Conservation (phyloP, 37 sponge, comb jelly and placozoan species). For the Lycopodina hypogea region DNA sequence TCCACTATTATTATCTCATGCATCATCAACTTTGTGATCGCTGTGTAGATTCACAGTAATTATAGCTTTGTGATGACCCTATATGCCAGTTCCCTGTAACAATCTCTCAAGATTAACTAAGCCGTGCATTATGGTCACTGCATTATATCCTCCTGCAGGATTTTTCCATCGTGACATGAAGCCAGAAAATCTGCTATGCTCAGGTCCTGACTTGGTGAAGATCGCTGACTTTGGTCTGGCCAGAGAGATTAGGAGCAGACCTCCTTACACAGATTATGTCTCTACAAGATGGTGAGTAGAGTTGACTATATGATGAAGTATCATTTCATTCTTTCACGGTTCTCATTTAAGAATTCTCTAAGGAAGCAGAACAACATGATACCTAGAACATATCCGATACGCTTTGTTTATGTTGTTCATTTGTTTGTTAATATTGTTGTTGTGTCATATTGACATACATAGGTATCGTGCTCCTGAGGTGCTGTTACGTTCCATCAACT, state of each 20-base stretch:
- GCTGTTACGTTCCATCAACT: slow-evolving; percentile 79
- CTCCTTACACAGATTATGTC: slow-evolving; percentile 97
- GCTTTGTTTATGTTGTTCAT: neutral
- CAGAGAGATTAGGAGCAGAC: slow-evolving; percentile 90
- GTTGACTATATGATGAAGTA: neutral
- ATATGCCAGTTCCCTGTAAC: too few species aligned
- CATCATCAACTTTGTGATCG: too few species aligned
- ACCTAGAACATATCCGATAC: neutral
- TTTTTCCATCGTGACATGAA: slow-evolving; percentile 97
- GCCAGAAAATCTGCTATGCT: slow-evolving; percentile 96
- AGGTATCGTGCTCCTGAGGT: slow-evolving; percentile 98
- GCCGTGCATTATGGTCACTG: too few species aligned
- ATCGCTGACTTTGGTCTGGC: slow-evolving; percentile 99
- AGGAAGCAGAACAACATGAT: neutral
- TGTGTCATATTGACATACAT: too few species aligned
- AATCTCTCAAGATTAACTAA: too few species aligned
- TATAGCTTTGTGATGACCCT: too few species aligned
- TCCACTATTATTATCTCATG: too few species aligned
- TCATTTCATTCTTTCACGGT: too few species aligned
- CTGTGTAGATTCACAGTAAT: too few species aligned
- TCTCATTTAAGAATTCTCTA: too few species aligned
- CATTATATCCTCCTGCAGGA: too few species aligned
- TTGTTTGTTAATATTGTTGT: too few species aligned
- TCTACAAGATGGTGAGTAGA: slow-evolving; percentile 88
- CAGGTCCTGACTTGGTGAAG: slow-evolving; percentile 91